Evolutionary conservation across 35 echinoderm and acorn worm species (phyloP), one percentile per base, ranked within the genome.

Genomic region (Anneissia japonica): DNA sequence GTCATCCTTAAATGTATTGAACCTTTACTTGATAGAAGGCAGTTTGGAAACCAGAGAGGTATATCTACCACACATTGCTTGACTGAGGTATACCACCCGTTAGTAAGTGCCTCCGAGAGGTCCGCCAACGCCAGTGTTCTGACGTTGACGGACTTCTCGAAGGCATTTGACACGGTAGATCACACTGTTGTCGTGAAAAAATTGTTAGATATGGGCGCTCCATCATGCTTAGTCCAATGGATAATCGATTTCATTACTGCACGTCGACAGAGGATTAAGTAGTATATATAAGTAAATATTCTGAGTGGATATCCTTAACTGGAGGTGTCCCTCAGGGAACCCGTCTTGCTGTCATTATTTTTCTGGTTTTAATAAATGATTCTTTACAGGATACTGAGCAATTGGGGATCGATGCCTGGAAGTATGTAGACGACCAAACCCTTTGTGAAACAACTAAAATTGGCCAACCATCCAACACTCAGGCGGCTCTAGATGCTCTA

Each of bases 31-130:
- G 84, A 86, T 28, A 0, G 39, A 6, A 86, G 84, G 43, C 39
- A 86, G 31, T 86, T 17, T 86, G 84, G 84, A 38, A 86, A 86
- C 36, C 64, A 86, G 72, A 86, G 26, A 29, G 72, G 84, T 3
- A 37, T 37, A 5, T 75, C 73, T 3, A 86, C 84, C 30, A 86
- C 84, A 6, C 84, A 86, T 31, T 86, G 64, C 36, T 38, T 74
- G 10, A 75, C 77, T 39, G 84, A 86, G 74, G 5, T 36, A 0
- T 86, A 86, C 31, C 84, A 86, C 64, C 64, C 37, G 1, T 86
- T 39, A 9, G n/a, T 86, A 16, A 75, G 72, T 33, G 84, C 4
- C 3, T 64, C 73, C 38, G 72, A 86, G 32, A 38, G 39, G 30
- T 39, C 64, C 31, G 28, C 35, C 0, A 75, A 76, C 33, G 29